phyloP scores from a whole-genome alignment of 1,140 invertebrate genomes.

The Schlechtendalia chinensis region DNA sequence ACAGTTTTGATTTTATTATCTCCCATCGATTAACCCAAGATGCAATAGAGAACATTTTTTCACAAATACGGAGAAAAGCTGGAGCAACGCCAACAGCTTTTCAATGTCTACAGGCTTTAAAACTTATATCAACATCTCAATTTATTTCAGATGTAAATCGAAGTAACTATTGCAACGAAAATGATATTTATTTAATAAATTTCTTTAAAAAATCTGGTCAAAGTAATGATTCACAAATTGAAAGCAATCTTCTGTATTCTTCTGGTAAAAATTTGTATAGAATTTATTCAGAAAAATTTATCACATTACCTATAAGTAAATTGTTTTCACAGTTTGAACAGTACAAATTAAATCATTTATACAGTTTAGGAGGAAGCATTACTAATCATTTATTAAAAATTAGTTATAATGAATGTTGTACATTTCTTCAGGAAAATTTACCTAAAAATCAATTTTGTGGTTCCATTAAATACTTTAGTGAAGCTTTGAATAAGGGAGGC shows the following conservation, averaged over 20 bases:
- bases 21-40: slow-evolving; percentile 42
- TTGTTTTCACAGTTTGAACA: background rate
- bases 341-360: background rate
- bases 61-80: slow-evolving; percentile 33
- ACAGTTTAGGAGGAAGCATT: background rate
- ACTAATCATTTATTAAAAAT: slow-evolving; percentile 1
- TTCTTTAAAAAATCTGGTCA: background rate
- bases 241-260: background rate
- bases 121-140: slow-evolving; percentile 17
- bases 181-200: background rate
- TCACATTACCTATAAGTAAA: background rate
- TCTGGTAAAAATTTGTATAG: background rate
- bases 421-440: background rate
- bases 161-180: background rate
- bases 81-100: slow-evolving; percentile 29
- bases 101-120: slow-evolving; percentile 14
- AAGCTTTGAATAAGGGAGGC: background rate
- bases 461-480: background rate
- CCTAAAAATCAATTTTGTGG: background rate
- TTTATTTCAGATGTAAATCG: slow-evolving; percentile 1
- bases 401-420: slow-evolving; percentile 7
- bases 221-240: background rate
- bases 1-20: slow-evolving; percentile 13
- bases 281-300: background rate
- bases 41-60: slow-evolving; percentile 42